Percentiles rank a stretch among this genome's conserved stretches.
Evolutionary conservation across 2,888 invertebrate genomes (phyloP).

Genomic region (Lithophane leautieri): DNA sequence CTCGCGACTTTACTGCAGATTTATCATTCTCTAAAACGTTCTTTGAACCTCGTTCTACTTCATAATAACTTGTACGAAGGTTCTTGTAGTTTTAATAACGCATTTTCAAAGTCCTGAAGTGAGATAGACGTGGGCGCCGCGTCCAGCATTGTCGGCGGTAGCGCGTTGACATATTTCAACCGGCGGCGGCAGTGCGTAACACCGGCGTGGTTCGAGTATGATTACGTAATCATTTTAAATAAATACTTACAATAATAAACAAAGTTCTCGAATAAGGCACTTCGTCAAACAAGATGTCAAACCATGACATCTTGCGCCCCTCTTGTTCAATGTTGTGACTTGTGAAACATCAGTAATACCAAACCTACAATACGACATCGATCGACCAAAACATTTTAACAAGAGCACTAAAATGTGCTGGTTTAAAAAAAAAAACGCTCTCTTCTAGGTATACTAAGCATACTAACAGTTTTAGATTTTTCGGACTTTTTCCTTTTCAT

Average conservation of each 20-base stretch:
- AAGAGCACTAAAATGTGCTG: too few relatives aligned
- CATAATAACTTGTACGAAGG: neutral
- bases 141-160: too few relatives aligned
- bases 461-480: too few relatives aligned
- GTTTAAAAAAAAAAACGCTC: neutral
- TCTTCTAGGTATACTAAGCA: too few relatives aligned
- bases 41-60: constrained; percentile 3
- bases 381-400: neutral
- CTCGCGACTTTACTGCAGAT: constrained; percentile 5
- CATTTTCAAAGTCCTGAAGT: neutral
- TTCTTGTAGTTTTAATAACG: constrained; percentile 15
- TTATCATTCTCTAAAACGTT: neutral
- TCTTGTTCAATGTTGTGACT: neutral
- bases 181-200: neutral
- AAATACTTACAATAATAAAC: neutral
- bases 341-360: neutral
- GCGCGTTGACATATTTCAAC: neutral
- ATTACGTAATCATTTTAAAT: neutral
- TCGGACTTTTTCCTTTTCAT: too few relatives aligned
- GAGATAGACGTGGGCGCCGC: neutral
- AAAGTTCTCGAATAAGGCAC: neutral
- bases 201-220: neutral
- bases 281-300: neutral
- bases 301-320: neutral
- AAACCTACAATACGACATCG: neutral